Conservation (phyloP, 2,888 invertebrate genomes). For the Erynnis tages region DNA sequence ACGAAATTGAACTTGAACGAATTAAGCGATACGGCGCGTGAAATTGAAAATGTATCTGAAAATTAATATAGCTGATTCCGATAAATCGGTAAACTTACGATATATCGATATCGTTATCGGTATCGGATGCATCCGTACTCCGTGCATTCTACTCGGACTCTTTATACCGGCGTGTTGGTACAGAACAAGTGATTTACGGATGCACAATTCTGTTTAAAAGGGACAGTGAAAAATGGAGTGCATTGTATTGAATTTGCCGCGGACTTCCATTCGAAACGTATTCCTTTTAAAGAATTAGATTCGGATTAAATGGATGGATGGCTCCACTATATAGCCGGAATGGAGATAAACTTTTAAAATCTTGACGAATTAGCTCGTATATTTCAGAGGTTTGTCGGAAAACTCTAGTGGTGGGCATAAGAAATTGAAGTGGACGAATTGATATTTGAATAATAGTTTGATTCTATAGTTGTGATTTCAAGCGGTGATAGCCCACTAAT, state of each 20-base stretch:
- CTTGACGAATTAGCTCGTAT: slow-evolving; percentile 13
- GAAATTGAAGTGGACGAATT: background rate
- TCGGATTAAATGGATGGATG: slow-evolving; percentile 27
- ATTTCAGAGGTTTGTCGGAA: background rate
- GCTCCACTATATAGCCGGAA: slow-evolving; percentile 9
- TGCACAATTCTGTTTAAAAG: slow-evolving; percentile 29
- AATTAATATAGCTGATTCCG: too few species aligned
- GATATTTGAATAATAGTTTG: background rate
- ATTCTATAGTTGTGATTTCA: too few species aligned
- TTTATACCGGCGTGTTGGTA: slow-evolving; percentile 24
- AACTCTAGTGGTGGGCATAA: background rate
- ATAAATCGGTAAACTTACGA: too few species aligned
- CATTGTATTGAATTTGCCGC: slow-evolving; percentile 36
- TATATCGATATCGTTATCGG: too few species aligned
- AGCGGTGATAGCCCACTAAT: too few species aligned
- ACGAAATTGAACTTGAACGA: too few species aligned
- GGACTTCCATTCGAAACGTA: slow-evolving; percentile 25
- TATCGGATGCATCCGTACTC: too few species aligned
- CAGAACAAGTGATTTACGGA: slow-evolving; percentile 34
- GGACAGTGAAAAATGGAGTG: slow-evolving; percentile 31
- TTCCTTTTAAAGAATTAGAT: slow-evolving; percentile 29
- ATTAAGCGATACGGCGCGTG: too few species aligned
- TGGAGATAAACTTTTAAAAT: slow-evolving; percentile 17
- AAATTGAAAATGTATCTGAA: too few species aligned
- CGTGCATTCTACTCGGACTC: slow-evolving; percentile 22